phyloP scores from a whole-genome alignment of 2,888 invertebrate genomes.

The Nephrotoma flavescens region DNA sequence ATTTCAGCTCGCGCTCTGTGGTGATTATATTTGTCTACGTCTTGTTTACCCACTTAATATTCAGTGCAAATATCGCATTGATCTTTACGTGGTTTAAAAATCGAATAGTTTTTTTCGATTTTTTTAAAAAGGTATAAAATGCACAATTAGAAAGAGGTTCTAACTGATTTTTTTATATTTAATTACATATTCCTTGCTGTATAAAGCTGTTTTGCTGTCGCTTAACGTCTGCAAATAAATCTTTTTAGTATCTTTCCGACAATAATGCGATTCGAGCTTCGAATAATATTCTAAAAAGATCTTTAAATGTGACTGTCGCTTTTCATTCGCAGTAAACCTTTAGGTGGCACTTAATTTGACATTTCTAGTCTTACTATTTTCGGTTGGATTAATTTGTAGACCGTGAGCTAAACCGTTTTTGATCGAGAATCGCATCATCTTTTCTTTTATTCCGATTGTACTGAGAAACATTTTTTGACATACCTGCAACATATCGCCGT shows the following conservation, averaged over 20 bases:
- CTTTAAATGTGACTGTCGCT: background rate
- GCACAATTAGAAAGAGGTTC: background rate
- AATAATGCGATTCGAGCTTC: no score
- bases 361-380: no score
- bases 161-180: background rate
- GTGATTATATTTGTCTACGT: no score
- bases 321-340: no score
- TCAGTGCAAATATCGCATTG: no score
- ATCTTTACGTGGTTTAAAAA: background rate
- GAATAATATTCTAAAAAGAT: no score
- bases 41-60: no score
- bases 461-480: background rate
- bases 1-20: background rate
- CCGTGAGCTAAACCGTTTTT: no score
- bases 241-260: no score
- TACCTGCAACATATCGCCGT: background rate
- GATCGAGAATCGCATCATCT: no score
- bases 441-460: background rate
- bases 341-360: no score
- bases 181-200: background rate
- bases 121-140: background rate
- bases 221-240: background rate
- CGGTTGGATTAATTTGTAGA: no score
- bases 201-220: background rate
- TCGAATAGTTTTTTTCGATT: background rate